Evolutionary conservation across 2,888 invertebrate species (phyloP).

Genomic region (Alloplasta piceator): DNA sequence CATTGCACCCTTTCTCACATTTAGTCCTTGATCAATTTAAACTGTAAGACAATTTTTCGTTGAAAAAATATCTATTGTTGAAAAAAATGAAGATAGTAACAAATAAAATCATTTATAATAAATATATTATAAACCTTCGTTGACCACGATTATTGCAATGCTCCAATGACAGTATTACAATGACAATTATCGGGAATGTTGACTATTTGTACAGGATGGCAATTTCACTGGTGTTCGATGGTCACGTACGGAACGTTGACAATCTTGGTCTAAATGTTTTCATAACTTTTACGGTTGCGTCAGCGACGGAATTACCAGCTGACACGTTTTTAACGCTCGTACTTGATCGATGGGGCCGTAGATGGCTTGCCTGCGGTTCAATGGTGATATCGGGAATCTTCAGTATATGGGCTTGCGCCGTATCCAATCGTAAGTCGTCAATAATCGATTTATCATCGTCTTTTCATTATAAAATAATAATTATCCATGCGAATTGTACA

Average conservation of each 20-base stretch:
- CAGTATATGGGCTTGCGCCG: slow-evolving; percentile 90
- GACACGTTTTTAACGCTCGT: slow-evolving; percentile 92
- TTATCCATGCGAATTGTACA: too few relatives aligned
- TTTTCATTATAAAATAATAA: too few relatives aligned
- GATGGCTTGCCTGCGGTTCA: slow-evolving; percentile 93
- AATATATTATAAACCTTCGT: too few relatives aligned
- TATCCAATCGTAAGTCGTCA: slow-evolving; percentile 87
- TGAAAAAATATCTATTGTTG: too few relatives aligned
- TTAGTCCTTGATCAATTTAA: not conserved
- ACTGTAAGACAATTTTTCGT: too few relatives aligned
- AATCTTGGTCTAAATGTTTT: slow-evolving; percentile 93
- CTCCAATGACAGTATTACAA: too few relatives aligned
- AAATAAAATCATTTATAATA: not conserved
- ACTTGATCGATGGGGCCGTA: slow-evolving; percentile 91
- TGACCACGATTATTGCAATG: too few relatives aligned
- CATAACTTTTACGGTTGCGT: slow-evolving; percentile 92
- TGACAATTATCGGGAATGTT: slow-evolving; percentile 9
- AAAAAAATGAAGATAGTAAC: not conserved
- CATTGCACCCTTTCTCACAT: not conserved
- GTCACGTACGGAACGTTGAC: slow-evolving; percentile 94
- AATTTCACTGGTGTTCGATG: slow-evolving; percentile 94
- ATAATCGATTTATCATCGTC: not conserved
- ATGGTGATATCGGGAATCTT: slow-evolving; percentile 92
- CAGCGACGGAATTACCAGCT: slow-evolving; percentile 93
- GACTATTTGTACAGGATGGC: slow-evolving; percentile 86